These are phyloP conservation scores for Thalassaphorura encarpata DNA, from an alignment of 1,140 invertebrate genomes.

Conservation along the genomic window DNA sequence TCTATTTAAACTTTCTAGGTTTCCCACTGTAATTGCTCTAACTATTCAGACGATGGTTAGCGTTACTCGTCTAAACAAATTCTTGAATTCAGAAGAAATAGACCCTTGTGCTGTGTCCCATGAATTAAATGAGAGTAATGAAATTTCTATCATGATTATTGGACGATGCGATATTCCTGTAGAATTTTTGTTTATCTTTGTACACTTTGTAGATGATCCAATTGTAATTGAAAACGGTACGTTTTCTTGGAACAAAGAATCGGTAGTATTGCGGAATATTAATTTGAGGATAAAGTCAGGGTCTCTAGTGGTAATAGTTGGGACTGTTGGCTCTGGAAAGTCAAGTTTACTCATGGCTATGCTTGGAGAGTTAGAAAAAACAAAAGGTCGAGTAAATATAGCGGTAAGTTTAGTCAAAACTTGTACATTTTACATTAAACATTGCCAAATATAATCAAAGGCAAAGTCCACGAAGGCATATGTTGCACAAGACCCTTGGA, in stretches of 20 bases:
- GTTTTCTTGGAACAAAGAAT: constrained; percentile 55
- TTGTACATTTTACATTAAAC: too few species aligned
- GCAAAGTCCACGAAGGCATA: too few species aligned
- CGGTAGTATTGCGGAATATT: constrained; percentile 33
- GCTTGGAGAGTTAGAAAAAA: constrained; percentile 43
- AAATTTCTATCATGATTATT: constrained; percentile 5
- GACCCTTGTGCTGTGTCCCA: constrained; percentile 34
- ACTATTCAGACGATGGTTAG: constrained; percentile 35
- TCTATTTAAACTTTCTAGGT: too few species aligned
- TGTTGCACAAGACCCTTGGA: constrained; percentile 47
- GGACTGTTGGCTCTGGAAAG: constrained; percentile 48
- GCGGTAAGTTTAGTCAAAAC: constrained; percentile 38
- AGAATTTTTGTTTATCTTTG: constrained; percentile 26
- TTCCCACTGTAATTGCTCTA: too few species aligned
- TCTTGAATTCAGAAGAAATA: constrained; percentile 37
- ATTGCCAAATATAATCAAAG: too few species aligned
- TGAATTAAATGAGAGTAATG: constrained; percentile 32
- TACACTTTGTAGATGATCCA: constrained; percentile 49
- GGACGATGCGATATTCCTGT: constrained; percentile 12
- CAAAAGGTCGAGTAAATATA: constrained; percentile 39
- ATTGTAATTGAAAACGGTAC: constrained; percentile 63
- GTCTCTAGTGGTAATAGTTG: constrained; percentile 44
- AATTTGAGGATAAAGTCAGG: constrained; percentile 35
- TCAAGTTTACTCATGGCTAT: constrained; percentile 46
- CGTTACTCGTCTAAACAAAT: constrained; percentile 38